phyloP scores from a whole-genome alignment of 2,113 vertebrate genomes.

The Carettochelys insculpta region DNA sequence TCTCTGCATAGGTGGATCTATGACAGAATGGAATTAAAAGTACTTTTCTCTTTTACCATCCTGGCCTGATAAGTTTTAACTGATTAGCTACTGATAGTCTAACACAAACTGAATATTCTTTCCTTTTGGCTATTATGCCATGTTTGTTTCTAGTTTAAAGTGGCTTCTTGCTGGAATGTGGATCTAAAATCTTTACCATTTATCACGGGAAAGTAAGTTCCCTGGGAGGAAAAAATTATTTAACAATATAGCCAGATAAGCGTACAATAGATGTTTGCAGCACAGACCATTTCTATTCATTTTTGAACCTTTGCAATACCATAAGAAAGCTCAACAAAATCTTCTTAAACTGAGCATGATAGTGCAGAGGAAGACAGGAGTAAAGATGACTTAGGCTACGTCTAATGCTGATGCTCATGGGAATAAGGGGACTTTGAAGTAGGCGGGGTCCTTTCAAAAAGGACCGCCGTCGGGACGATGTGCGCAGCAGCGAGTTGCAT shows the following conservation, averaged over 20 bases:
- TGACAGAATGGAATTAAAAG: accelerated
- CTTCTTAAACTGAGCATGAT: neutral
- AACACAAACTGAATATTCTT: neutral
- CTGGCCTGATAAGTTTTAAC: neutral
- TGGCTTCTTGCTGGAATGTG: accelerated
- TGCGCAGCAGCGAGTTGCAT: too few relatives aligned
- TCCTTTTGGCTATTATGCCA: accelerated
- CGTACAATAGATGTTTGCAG: neutral
- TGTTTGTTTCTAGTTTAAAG: neutral
- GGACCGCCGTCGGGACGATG: too few relatives aligned
- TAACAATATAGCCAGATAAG: neutral
- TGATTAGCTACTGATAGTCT: accelerated
- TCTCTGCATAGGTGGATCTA: neutral
- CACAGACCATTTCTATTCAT: accelerated
- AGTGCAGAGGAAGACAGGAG: neutral
- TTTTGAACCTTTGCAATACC: neutral
- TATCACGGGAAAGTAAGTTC: neutral
- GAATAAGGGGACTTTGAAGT: too few relatives aligned
- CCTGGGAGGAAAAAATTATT: neutral
- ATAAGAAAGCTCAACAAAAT: neutral
- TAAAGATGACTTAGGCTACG: neutral
- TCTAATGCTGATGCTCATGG: too few relatives aligned
- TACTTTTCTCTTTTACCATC: neutral
- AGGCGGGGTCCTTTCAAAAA: too few relatives aligned
- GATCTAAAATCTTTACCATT: neutral